Evolutionary conservation across 2,888 invertebrate genomes (phyloP), one percentile per base, ranked within the genome.

Genomic region (Brachycybe producta): DNA sequence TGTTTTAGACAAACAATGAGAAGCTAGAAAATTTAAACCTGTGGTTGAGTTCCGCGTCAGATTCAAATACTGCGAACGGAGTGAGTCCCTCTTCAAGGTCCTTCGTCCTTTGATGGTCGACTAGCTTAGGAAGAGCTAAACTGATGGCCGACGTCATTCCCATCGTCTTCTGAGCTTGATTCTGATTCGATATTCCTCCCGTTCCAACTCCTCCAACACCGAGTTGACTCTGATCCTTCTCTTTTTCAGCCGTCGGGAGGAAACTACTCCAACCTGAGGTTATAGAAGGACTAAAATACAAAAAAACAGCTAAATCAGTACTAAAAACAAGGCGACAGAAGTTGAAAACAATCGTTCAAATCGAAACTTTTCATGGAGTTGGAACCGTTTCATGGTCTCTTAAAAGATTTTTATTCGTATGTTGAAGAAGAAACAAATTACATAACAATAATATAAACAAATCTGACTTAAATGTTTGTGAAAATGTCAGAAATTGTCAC

Each of bases 71-170:
- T 60, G 84, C 86, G 65, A 79, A 87, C 0, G 86, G 86, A 57
- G 78, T 69, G 44, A 94, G 71, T 11, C 80, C 75, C 51, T 82
- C 80, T 59, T 80, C 79, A n/a, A 91, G 70, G 60, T 86, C 84
- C 50, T 71, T 73, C 0, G 86, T 83, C 62, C 82, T 76, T 55
- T 78, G 75, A 45, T 81, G 67, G 67, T 91, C 90, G 53, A 78
- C 72, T 17, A 79, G 79, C 66, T 84, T 85, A 13, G 88, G 88
- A 54, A 77, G 78, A 54, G 90, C 88, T 64, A 82, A 74, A 58
- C 87, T 91, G 57, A 95, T 91, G 52, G 94, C 91, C 21, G 91
- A 88, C 5, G 94, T 94, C 80, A 95, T 88, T 50, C 94, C 94
- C 28, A 65, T 62, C 47, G 54, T 56, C 34, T 52, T 56, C 26